A percentile compares a stretch with the other conserved stretches of the same genome.
Conservation (phyloP, 2,888 invertebrate genomes). For the Ormyrus labotus region DNA sequence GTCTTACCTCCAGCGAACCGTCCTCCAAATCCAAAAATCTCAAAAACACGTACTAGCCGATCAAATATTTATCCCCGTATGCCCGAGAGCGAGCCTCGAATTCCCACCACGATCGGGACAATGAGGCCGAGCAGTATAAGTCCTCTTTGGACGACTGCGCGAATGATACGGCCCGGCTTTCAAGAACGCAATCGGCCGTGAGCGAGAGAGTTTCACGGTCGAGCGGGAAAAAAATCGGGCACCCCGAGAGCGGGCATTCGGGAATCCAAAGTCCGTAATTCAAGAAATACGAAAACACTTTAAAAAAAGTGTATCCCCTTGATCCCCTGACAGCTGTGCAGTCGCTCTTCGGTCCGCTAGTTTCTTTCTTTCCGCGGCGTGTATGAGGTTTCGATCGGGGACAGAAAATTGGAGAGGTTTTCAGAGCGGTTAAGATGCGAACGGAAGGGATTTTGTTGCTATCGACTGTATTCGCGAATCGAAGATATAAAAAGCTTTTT, state of each 20-base stretch:
- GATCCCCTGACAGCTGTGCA: slow-evolving; percentile 46
- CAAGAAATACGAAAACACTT: slow-evolving; percentile 65
- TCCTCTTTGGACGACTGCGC: background rate
- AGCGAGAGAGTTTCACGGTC: background rate
- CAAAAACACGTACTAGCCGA: background rate
- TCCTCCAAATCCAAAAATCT: background rate
- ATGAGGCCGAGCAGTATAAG: background rate
- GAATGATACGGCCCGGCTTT: slow-evolving; percentile 34
- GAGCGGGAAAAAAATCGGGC: slow-evolving; percentile 25
- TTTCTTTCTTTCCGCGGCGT: too few relatives aligned
- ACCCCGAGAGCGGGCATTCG: background rate
- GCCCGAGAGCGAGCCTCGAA: background rate
- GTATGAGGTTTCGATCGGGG: too few relatives aligned
- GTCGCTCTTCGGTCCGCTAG: slow-evolving; percentile 18
- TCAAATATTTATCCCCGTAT: slow-evolving; percentile 24
- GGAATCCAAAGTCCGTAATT: slow-evolving; percentile 56
- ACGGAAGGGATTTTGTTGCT: too few relatives aligned
- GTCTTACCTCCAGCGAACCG: background rate
- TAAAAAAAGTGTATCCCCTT: slow-evolving; percentile 51
- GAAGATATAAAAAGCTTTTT: too few relatives aligned
- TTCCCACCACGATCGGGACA: slow-evolving; percentile 2
- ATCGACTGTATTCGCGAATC: too few relatives aligned
- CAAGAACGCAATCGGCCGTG: slow-evolving; percentile 41
- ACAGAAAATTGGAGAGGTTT: too few relatives aligned
- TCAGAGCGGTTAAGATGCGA: too few relatives aligned